A percentile compares a stretch with the other conserved stretches of the same genome.
These are phyloP conservation scores for Heteromormyrus szaboi DNA, from an alignment of 2,797 vertebrate genomes.

Conservation along the genomic window DNA sequence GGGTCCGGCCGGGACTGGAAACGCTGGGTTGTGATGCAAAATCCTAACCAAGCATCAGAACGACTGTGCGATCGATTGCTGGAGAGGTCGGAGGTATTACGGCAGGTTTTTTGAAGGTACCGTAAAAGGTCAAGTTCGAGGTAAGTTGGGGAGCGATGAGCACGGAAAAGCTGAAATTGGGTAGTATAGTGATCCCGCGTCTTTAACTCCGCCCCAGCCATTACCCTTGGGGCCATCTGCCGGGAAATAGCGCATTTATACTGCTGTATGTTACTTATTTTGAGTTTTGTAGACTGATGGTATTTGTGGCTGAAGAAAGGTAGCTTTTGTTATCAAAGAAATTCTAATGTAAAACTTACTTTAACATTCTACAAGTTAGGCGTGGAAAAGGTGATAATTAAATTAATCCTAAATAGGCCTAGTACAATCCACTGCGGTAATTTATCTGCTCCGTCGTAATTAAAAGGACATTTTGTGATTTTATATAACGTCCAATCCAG, in stretches of 20 bases:
- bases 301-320: neutral
- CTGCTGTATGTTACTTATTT: neutral
- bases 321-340: neutral
- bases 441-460: neutral
- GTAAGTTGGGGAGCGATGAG: neutral
- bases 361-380: neutral
- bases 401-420: neutral
- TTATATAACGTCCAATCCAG: neutral
- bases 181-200: neutral
- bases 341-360: neutral
- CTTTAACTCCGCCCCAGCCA: constrained; percentile 13
- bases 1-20: neutral
- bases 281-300: neutral
- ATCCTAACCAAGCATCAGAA: neutral
- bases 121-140: neutral
- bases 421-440: neutral
- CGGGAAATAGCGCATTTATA: neutral
- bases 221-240: neutral
- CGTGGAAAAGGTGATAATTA: neutral
- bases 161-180: neutral
- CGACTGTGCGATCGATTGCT: neutral
- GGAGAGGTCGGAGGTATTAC: neutral
- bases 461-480: neutral
- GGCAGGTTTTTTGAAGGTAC: neutral
- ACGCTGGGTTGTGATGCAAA: neutral